phyloP scores from a whole-genome alignment of 2,888 invertebrate species.

The Achlya flavicornis region DNA sequence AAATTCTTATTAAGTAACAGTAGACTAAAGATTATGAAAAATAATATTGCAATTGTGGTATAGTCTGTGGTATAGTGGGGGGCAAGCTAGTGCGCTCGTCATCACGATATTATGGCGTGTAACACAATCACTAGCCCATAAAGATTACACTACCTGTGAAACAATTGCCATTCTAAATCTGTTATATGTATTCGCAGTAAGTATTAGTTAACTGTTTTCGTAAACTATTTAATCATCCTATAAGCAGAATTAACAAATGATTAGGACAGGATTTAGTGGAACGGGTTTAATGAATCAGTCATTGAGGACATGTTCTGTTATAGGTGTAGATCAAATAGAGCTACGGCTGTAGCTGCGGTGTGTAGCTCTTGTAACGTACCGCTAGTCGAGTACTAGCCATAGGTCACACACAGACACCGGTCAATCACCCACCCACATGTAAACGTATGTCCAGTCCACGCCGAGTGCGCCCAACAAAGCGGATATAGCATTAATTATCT shows the following conservation, averaged over 20 bases:
- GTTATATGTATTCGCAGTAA: neutral
- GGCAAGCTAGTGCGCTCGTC: neutral
- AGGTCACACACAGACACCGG: neutral
- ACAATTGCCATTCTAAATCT: neutral
- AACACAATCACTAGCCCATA: constrained; percentile 1
- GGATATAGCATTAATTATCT: constrained; percentile 1
- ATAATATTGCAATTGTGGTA: neutral
- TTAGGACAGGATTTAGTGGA: too few species aligned
- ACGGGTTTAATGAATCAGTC: neutral
- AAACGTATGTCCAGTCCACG: neutral
- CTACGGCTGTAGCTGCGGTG: neutral
- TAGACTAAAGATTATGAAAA: too few species aligned
- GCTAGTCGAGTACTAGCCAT: neutral
- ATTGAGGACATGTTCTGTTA: too few species aligned
- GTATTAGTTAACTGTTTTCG: too few species aligned
- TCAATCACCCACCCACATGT: constrained; percentile 6
- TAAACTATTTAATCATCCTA: too few species aligned
- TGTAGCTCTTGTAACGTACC: neutral
- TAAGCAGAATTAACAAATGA: too few species aligned
- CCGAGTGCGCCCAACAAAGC: neutral
- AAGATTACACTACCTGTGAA: neutral
- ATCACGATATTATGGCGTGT: neutral
- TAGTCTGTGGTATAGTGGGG: neutral
- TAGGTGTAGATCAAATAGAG: neutral
- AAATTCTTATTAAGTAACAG: too few species aligned